Evolutionary conservation across 2,113 vertebrate species (phyloP).

Genomic region (Cichladusa arquata): DNA sequence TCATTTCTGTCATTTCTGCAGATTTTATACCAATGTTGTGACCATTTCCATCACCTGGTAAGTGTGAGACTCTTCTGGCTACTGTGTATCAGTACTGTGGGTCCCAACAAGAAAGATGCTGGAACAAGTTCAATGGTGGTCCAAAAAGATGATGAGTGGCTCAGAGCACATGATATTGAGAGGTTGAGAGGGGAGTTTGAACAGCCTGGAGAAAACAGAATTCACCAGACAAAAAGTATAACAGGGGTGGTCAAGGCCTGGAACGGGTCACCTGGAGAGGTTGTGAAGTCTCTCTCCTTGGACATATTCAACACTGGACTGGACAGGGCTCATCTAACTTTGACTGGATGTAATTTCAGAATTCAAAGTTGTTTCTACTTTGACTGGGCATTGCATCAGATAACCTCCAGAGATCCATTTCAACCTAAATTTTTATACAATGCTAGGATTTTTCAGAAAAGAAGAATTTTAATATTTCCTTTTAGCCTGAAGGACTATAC

Average conservation of each 20-base stretch:
- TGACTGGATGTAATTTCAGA: not conserved
- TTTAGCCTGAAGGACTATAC: not conserved
- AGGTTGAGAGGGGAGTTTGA: not conserved
- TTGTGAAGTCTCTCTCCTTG: not conserved
- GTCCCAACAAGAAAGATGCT: not conserved
- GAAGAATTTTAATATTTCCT: not conserved
- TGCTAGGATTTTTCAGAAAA: not conserved
- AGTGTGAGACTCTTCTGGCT: not conserved
- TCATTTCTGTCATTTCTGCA: not conserved
- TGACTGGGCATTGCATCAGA: not conserved
- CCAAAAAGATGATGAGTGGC: not conserved
- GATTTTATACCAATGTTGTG: not conserved
- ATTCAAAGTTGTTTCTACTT: not conserved
- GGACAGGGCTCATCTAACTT: not conserved
- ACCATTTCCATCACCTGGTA: not conserved
- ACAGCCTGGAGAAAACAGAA: not conserved
- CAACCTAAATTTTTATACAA: not conserved
- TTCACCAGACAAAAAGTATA: not conserved
- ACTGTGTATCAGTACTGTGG: not conserved
- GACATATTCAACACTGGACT: not conserved
- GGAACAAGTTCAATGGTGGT: not conserved
- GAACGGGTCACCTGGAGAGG: not conserved
- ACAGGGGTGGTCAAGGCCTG: not conserved
- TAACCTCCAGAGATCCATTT: not conserved
- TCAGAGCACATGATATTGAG: not conserved